A percentile compares a stretch with the other conserved stretches of the same genome.
Conservation (phyloP, 1,140 invertebrate genomes). For the Drosophila nigrodunni region DNA sequence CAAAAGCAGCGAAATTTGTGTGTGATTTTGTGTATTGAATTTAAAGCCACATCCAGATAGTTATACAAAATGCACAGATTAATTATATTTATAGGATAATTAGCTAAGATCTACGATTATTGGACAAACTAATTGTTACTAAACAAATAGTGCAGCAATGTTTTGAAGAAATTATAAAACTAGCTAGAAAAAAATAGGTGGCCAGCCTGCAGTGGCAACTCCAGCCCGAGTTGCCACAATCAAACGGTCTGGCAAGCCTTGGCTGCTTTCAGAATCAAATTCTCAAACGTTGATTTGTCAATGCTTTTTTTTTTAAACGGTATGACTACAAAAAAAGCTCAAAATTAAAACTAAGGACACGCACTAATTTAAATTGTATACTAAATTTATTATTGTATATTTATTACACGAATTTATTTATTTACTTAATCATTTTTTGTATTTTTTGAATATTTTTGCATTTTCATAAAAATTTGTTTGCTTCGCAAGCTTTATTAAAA, state of each 20-base stretch:
- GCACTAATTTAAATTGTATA: conserved; percentile 15
- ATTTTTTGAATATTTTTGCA: neutral
- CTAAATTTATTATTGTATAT: neutral
- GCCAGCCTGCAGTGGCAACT: neutral
- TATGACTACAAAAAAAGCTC: conserved; percentile 15
- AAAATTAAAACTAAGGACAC: conserved; percentile 32
- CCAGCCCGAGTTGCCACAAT: neutral
- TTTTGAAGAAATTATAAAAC: conserved; percentile 26
- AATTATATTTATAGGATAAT: conserved; percentile 29
- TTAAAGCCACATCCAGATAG: conserved; percentile 80
- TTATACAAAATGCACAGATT: conserved; percentile 66
- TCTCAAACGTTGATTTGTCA: conserved; percentile 68
- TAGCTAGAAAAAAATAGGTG: conserved; percentile 16
- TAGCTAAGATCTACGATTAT: conserved; percentile 35
- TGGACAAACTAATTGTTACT: conserved; percentile 12
- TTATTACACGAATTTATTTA: conserved; percentile 1
- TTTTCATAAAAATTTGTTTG: conserved; percentile 41
- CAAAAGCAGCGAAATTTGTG: conserved; percentile 20
- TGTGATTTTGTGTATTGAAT: conserved; percentile 27
- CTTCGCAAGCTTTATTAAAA: conserved; percentile 71
- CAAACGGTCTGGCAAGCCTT: neutral
- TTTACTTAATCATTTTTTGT: neutral
- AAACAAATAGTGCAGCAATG: conserved; percentile 32
- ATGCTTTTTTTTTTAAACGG: conserved; percentile 52
- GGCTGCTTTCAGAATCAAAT: conserved; percentile 4